Conservation (phyloP, 2,797 vertebrate genomes). For the Phalanger gymnotis region DNA sequence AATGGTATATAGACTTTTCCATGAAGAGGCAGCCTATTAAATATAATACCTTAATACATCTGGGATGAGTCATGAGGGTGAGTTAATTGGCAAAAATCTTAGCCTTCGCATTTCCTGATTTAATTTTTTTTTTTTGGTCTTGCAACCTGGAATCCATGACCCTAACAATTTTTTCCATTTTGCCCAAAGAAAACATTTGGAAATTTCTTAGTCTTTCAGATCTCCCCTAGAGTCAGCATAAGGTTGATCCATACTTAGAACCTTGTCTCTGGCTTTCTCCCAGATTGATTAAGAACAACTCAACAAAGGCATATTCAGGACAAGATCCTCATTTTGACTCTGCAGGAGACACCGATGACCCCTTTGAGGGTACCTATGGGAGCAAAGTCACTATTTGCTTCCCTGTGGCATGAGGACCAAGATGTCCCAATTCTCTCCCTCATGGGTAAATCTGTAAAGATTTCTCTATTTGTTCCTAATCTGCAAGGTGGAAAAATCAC, state of each 20-base stretch:
- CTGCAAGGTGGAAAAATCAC: background rate
- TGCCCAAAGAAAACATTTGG: constrained; percentile 66
- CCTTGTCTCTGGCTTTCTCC: constrained; percentile 23
- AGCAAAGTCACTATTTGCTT: background rate
- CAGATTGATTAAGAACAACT: constrained; percentile 11
- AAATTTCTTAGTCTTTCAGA: constrained; percentile 57
- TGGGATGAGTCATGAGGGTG: constrained; percentile 69
- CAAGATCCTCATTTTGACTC: background rate
- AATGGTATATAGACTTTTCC: constrained; percentile 73
- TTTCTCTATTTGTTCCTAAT: background rate
- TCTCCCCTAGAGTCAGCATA: constrained; percentile 58
- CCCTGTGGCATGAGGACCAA: background rate
- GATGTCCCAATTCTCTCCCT: background rate
- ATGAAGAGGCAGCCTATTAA: constrained; percentile 59
- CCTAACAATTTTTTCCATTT: constrained; percentile 68
- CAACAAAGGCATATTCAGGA: background rate
- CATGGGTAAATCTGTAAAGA: background rate
- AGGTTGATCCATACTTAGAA: background rate
- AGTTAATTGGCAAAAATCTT: constrained; percentile 70
- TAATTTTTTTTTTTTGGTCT: constrained; percentile 61
- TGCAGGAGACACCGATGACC: background rate
- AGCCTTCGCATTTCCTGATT: constrained; percentile 70
- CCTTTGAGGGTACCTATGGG: background rate
- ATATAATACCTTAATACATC: constrained; percentile 67
- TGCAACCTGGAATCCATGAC: constrained; percentile 54